Base-by-base conservation (phyloP, 2,113 vertebrate genomes). In the Sylvietta virens region DNA sequence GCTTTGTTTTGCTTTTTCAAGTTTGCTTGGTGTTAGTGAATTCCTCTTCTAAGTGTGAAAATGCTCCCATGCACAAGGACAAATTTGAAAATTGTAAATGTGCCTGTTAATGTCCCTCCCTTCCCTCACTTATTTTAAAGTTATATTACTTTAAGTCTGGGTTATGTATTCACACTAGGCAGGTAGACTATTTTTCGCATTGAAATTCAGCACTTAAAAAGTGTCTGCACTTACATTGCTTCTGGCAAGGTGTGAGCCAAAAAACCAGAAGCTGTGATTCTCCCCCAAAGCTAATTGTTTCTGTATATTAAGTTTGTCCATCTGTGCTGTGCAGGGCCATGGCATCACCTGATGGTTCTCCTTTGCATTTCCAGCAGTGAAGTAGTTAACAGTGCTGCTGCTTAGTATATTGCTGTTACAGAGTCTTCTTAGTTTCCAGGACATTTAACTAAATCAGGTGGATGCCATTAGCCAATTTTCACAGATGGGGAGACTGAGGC, bases 401-500 rank as follows among this genome's bases (percentile, higher is more conserved):
- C 67, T 96, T 92, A 81, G 69, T 71, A 45, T 60, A 67, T 76
- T 74, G 84, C 86, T 89, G 28, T 84, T 92, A 73, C 54, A 64
- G 88, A 90, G 69, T 51, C 47, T 9, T 96, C 81, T 81, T 71
- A 74, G 69, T 95, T 95, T 96, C 91, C 86, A 95, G 86, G 72
- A 86, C 91, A 69, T 91, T 94, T 86, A 94, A 87, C 22, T 33
- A 91, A 95, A 91, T 95, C 83, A 92, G 89, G 96, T 95, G 87
- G 77, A 89, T 94, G 45, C 91, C 73, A 84, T 94, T 92, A 96
- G 88, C 48, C 0, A 28, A 67, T 95, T 92, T 95, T 95, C 91
- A 91, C 91, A 95, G 86, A 89, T 85, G 89, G 96, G 94, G 95
- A 96, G 81, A 95, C 92, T 97, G 96, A 97, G 95, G 95, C 96